phyloP scores from a whole-genome alignment of 2,888 invertebrate species.

The Tuta absoluta region DNA sequence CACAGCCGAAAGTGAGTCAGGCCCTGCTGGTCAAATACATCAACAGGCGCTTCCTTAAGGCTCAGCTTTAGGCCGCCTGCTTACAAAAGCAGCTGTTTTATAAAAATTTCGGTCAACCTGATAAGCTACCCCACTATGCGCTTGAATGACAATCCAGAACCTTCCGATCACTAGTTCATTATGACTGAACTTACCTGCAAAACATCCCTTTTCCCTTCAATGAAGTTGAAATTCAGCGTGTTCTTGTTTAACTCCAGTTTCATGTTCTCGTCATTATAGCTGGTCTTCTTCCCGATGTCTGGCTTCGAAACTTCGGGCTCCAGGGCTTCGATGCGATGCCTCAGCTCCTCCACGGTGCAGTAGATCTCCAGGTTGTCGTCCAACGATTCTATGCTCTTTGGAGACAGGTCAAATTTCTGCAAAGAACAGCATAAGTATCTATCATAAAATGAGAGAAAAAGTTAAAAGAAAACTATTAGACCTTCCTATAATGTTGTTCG shows the following conservation, averaged over 20 bases:
- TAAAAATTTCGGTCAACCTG: too few species aligned
- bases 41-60: too few species aligned
- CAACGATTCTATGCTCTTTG: constrained; percentile 74
- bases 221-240: constrained; percentile 73
- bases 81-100: too few species aligned
- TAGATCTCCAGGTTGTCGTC: constrained; percentile 84
- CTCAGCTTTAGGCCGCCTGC: too few species aligned
- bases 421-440: constrained; percentile 35
- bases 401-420: constrained; percentile 75
- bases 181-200: constrained; percentile 56
- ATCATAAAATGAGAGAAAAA: not conserved
- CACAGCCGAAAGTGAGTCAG: too few species aligned
- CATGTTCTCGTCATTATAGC: constrained; percentile 54
- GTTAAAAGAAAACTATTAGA: not conserved
- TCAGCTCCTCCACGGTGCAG: constrained; percentile 84
- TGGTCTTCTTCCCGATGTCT: constrained; percentile 48
- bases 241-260: constrained; percentile 68
- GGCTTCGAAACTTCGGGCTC: constrained; percentile 65
- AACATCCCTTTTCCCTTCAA: constrained; percentile 73
- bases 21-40: too few species aligned
- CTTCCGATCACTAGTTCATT: not conserved
- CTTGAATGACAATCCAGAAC: not conserved
- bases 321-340: constrained; percentile 76
- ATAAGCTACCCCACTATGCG: too few species aligned
- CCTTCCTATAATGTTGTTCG: too few species aligned